Evolutionary conservation across 2,888 invertebrate species (phyloP), one percentile per base, ranked within the genome.

Genomic region (Drosophila testacea): DNA sequence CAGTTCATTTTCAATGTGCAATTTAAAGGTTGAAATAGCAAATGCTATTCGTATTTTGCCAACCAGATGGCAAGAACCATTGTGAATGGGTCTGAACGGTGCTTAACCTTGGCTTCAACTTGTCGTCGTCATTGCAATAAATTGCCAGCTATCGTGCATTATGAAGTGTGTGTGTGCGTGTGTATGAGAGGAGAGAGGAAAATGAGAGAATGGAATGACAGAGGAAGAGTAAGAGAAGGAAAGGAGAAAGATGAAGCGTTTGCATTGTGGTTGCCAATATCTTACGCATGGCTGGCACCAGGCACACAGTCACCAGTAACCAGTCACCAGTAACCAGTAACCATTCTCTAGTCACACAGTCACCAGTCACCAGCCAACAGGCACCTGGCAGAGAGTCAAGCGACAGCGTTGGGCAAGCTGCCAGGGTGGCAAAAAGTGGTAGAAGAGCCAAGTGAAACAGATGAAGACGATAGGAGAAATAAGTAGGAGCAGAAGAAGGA

Each of bases 231-330:
- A 22, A n/a, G 13, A 22, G 30, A 11, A 22, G 30, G 27, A n/a
- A 11, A 13, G 30, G 13, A 22, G 30, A 16, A 28, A 11, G 36
- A 7, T 13, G 39, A 38, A 65, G 67, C 67, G 72, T 69, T 69
- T 79, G 79, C 80, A 73, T 66, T 79, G 79, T 64, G 79, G 79
- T 65, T 78, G 79, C 68, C 77, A 77, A 83, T 83, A 72, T 71
- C 69, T 69, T 77, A 71, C 70, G 82, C 82, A 71, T 77, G 82
- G 71, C 50, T 83, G 70, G 32, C 41, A 68, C 39, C 73, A 46
- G 55, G 47, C 51, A 63, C 11, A 16, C 59, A 48, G 52, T 32
- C 44, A 51, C 44, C 48, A 30, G 57, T 4, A 41, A 13, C 27
- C 48, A 39, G 51, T 44, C 46, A 28, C 47, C 47, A 48, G 38